These are phyloP conservation scores for Aleiodes sp. DNA, from an alignment of 1,140 invertebrate genomes.

Conservation along the genomic window DNA sequence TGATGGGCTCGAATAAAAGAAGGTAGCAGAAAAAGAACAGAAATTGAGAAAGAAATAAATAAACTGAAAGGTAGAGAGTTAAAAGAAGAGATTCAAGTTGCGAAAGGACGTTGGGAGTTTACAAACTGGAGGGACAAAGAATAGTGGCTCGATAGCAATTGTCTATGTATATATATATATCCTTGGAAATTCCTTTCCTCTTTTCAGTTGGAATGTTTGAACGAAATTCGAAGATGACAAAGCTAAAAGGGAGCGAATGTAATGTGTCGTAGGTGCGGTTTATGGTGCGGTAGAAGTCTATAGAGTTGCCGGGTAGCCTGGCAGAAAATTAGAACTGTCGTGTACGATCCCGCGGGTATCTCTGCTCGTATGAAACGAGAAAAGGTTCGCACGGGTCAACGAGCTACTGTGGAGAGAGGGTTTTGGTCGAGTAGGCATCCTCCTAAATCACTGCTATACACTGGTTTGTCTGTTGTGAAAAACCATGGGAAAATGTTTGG, in stretches of 20 bases:
- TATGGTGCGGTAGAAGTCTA: not conserved
- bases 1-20: not conserved
- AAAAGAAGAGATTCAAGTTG: not conserved
- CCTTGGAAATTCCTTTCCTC: not conserved
- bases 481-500: not conserved
- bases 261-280: not conserved
- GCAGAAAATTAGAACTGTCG: slow-evolving; percentile 16
- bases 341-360: not conserved
- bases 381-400: not conserved
- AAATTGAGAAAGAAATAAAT: not conserved
- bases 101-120: not conserved
- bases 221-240: slow-evolving; percentile 2
- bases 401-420: not conserved
- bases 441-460: not conserved
- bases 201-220: not conserved
- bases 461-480: not conserved
- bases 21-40: not conserved
- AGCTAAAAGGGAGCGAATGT: not conserved
- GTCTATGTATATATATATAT: not conserved
- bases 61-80: not conserved
- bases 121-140: not conserved
- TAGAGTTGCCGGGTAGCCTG: slow-evolving; percentile 4
- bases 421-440: not conserved
- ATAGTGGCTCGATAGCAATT: no score
- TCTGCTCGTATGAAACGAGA: not conserved